These are phyloP conservation scores for Ctena decussata DNA, from an alignment of 2,888 invertebrate genomes.

Conservation along the genomic window DNA sequence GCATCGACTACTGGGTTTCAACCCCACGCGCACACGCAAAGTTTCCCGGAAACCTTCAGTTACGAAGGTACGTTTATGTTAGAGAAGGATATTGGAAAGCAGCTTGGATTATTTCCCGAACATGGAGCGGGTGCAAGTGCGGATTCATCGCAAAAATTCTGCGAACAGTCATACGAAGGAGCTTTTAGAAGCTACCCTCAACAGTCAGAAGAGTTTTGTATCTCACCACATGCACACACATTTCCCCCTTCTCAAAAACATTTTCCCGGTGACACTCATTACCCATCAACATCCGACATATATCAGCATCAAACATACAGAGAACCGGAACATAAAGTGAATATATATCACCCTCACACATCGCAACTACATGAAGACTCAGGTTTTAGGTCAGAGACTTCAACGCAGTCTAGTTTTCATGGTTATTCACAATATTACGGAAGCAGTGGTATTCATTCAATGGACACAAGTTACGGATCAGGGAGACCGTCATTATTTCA, in stretches of 20 bases:
- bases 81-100: conserved; percentile 73
- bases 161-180: conserved; percentile 75
- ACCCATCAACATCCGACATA: conserved; percentile 30
- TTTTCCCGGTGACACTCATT: conserved; percentile 28
- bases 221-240: conserved; percentile 30
- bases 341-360: conserved; percentile 60
- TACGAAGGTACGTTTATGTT: conserved; percentile 78
- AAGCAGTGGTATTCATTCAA: conserved; percentile 54
- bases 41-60: conserved; percentile 76
- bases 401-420: conserved; percentile 64
- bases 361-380: conserved; percentile 30
- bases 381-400: conserved; percentile 51
- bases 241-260: conserved; percentile 32
- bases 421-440: conserved; percentile 76
- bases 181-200: conserved; percentile 71
- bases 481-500: conserved; percentile 62
- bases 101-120: conserved; percentile 60
- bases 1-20: conserved; percentile 66
- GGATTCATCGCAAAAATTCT: conserved; percentile 63
- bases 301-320: conserved; percentile 29
- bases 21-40: conserved; percentile 63
- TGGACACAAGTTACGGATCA: conserved; percentile 65
- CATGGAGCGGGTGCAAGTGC: conserved; percentile 27
- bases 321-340: conserved; percentile 73
- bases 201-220: conserved; percentile 63